phyloP scores from a whole-genome alignment of 1,140 invertebrate species.

The Gryllus bimaculatus region DNA sequence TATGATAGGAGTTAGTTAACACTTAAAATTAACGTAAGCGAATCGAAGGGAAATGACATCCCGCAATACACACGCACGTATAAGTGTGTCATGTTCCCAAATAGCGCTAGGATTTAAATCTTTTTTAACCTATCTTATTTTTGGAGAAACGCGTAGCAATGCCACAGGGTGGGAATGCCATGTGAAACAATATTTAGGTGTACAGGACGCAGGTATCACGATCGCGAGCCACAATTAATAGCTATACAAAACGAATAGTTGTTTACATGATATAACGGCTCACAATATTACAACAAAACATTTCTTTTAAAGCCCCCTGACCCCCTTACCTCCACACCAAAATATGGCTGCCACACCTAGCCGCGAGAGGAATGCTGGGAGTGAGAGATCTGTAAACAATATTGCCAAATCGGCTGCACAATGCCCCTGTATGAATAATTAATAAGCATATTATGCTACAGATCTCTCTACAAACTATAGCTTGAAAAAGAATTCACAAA shows the following conservation, averaged over 20 bases:
- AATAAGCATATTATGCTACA: neutral
- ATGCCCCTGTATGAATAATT: neutral
- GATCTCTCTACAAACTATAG: constrained; percentile 13
- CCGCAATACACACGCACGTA: neutral
- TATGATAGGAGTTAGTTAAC: neutral
- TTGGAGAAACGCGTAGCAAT: neutral
- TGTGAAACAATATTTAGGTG: neutral
- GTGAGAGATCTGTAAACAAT: constrained; percentile 21
- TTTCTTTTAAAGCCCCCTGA: constrained; percentile 16
- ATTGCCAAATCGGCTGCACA: constrained; percentile 19
- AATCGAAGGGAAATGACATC: neutral
- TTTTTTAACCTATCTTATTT: neutral
- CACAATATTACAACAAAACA: constrained; percentile 12
- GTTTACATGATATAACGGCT: neutral
- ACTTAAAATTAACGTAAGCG: neutral
- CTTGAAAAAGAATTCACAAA: neutral
- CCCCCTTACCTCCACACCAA: constrained; percentile 27
- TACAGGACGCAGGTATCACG: neutral
- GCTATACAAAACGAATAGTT: neutral
- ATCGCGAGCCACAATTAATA: neutral
- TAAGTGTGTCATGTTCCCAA: neutral
- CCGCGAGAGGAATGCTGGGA: constrained; percentile 26
- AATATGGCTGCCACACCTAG: constrained; percentile 34
- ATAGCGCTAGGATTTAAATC: neutral
- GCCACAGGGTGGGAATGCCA: neutral